Evolutionary conservation across 2,888 invertebrate species (phyloP), one percentile per base, ranked within the genome.

Genomic region (Aspidapion aeneum): DNA sequence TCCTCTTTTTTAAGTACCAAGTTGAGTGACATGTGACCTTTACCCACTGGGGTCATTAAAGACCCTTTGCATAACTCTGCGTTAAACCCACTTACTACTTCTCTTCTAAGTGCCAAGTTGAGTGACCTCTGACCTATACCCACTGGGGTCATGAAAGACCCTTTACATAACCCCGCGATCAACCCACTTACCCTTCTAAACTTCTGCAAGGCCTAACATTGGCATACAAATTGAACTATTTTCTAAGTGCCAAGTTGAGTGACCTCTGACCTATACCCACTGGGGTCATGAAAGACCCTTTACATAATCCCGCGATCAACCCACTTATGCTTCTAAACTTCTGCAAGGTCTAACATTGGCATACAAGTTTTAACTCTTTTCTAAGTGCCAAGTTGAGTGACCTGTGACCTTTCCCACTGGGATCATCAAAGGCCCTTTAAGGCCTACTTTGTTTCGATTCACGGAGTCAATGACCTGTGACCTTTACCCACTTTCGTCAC

Each of bases 391-490:
- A 87, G 84, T 99, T 99, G 49, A 99, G 86, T 12, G 98, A 99
- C 71, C 98, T 87, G 84, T 99, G 98, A 48, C 99, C 99, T 82
- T 99, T 99, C 99, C 99, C 54, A 99, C 89, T 0, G 99, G 99
- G 12, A 99, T 99, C 90, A 97, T 98, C 62, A 99, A 83, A 0
- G 99, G 99, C 18, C 99, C 98, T 82, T 99, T 99, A 19, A 99
- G 85, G 58, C 99, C 99, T 72, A 99, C 91, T 83, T 96, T 93
- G 82, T 98, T 96, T 50, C 69, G 89, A 79, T 97, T 96, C 59
- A 99, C 94, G 0, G 98, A 98, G 80, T 99, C 98, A 74, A 99
- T 97, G 62, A 97, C 98, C n/a, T n/a, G n/a, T n/a, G n/a, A n/a
- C n/a, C n/a, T n/a, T n/a, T n/a, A n/a, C n/a, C n/a, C n/a, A n/a